These are phyloP conservation scores for Phrynosoma blainvillii DNA, from an alignment of 2,113 vertebrate genomes.

Conservation along the genomic window DNA sequence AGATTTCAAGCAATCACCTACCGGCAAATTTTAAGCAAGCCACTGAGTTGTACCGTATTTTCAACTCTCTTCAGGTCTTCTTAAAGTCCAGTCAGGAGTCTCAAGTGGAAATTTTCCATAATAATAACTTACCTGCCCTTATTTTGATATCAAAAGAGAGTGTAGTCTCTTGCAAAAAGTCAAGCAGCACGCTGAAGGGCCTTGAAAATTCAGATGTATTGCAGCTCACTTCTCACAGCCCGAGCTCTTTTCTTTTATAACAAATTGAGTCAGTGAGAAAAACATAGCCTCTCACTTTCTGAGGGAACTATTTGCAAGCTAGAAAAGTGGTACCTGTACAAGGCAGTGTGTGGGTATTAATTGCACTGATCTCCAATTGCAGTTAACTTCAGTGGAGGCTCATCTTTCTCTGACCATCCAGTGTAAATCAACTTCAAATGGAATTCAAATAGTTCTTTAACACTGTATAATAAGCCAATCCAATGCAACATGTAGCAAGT, in stretches of 20 bases:
- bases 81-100: neutral
- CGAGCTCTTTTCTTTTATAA: neutral
- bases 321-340: slow-evolving; percentile 6
- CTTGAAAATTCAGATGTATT: neutral
- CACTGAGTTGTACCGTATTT: neutral
- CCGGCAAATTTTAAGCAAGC: neutral
- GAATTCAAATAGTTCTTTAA: neutral
- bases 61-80: neutral
- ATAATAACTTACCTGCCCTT: slow-evolving; percentile 1
- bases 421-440: neutral
- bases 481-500: neutral
- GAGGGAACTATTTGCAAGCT: neutral
- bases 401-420: neutral
- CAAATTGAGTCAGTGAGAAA: neutral
- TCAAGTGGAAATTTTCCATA: neutral
- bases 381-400: neutral
- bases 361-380: slow-evolving; percentile 28
- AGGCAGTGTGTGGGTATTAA: neutral
- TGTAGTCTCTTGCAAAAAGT: neutral
- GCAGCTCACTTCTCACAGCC: neutral
- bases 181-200: neutral
- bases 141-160: neutral
- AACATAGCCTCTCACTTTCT: neutral
- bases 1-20: neutral
- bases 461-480: neutral